Evolutionary conservation across 1,140 invertebrate genomes (phyloP).

Genomic region (Cyrtorhinus lividipennis): DNA sequence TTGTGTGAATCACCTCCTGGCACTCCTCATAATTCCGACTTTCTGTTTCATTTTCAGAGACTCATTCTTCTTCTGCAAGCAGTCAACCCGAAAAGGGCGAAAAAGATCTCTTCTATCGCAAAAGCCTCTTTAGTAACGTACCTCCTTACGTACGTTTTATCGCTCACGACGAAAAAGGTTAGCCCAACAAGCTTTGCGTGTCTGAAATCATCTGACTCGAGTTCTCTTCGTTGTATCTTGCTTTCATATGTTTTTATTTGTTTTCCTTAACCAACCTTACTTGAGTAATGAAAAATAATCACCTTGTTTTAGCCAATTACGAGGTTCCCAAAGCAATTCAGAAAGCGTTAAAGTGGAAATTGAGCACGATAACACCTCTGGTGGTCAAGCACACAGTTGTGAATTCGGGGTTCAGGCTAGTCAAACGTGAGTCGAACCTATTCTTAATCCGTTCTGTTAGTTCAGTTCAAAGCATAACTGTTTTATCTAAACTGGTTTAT

Average conservation of each 20-base stretch:
- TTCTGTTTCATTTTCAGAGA: background rate
- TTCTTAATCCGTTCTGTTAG: background rate
- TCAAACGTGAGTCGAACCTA: constrained; percentile 46
- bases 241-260: no score
- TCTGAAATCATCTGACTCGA: no score
- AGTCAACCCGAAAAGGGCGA: background rate
- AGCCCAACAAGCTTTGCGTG: no score
- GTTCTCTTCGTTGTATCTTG: no score
- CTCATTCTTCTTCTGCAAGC: background rate
- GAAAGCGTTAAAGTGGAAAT: constrained; percentile 73
- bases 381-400: constrained; percentile 65
- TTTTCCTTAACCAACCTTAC: no score
- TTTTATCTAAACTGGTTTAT: background rate
- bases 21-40: no score
- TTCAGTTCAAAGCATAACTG: background rate
- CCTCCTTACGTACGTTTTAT: constrained; percentile 81
- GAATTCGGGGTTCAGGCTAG: constrained; percentile 69
- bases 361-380: constrained; percentile 80
- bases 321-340: constrained; percentile 50
- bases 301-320: constrained; percentile 29
- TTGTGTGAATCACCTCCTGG: no score
- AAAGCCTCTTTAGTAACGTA: constrained; percentile 68
- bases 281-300: no score
- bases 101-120: constrained; percentile 32
- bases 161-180: constrained; percentile 49